Conservation (phyloP, 53 echinoderm and acorn worm species). For the Pentamera pediparva region DNA sequence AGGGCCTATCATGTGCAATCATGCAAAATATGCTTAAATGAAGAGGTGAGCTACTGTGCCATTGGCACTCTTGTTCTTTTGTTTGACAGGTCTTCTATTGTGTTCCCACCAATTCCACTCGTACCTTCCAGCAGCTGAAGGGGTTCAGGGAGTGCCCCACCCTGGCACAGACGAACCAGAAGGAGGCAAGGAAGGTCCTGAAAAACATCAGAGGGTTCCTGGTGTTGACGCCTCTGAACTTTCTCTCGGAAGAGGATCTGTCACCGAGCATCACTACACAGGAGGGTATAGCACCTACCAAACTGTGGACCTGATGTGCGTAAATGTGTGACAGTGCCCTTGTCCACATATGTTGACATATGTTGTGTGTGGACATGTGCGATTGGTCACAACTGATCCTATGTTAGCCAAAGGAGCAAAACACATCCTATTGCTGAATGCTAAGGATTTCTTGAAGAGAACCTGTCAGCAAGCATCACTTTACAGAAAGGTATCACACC, state of each 20-base stretch:
- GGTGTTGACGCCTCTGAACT: constrained; percentile 65
- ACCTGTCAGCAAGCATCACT: too few species aligned
- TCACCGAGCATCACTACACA: constrained; percentile 62
- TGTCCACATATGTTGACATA: too few species aligned
- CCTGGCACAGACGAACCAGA: constrained; percentile 42
- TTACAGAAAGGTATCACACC: too few species aligned
- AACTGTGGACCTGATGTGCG: constrained; percentile 84
- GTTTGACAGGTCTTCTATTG: constrained; percentile 79
- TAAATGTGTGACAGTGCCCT: too few species aligned
- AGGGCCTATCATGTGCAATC: too few species aligned
- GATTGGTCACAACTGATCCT: too few species aligned
- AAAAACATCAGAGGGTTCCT: constrained; percentile 63
- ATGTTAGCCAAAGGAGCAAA: too few species aligned
- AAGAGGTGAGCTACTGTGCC: neutral
- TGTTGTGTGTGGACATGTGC: too few species aligned
- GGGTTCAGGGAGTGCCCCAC: constrained; percentile 43
- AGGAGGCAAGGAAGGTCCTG: constrained; percentile 39
- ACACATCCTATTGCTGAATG: too few species aligned
- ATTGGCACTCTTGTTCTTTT: neutral
- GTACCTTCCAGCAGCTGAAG: constrained; percentile 47
- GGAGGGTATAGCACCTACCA: constrained; percentile 96
- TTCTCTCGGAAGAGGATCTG: constrained; percentile 61
- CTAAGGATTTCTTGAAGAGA: too few species aligned
- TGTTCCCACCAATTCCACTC: constrained; percentile 57
- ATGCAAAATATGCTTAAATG: too few species aligned